These are phyloP conservation scores for Colostygia pectinataria DNA, from an alignment of 2,888 invertebrate species.

Conservation along the genomic window DNA sequence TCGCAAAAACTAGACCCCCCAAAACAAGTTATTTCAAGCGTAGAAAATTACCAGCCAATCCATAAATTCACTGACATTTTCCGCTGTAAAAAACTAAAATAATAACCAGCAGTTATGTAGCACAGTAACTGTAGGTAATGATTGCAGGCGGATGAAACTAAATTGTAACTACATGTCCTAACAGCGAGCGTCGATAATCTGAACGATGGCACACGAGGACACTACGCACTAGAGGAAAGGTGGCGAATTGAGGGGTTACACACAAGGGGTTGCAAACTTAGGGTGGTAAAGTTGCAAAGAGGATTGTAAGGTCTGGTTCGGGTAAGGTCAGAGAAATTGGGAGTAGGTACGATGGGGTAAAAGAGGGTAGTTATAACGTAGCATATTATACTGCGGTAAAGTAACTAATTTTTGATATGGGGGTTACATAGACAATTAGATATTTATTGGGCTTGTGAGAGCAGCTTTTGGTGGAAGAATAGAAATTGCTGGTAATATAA, in stretches of 20 bases:
- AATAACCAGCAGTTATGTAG: background rate
- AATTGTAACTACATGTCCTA: slow-evolving; percentile 14
- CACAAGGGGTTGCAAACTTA: slow-evolving; percentile 23
- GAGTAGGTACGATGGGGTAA: background rate
- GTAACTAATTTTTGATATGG: too few relatives aligned
- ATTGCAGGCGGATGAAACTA: slow-evolving; percentile 19
- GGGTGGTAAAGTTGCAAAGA: slow-evolving; percentile 11
- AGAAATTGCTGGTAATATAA: too few relatives aligned
- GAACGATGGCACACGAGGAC: slow-evolving; percentile 25
- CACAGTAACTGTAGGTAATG: background rate
- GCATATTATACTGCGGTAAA: too few relatives aligned
- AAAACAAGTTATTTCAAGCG: too few relatives aligned
- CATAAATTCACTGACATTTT: slow-evolving; percentile 1
- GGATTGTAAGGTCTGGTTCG: background rate
- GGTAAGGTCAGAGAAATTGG: background rate
- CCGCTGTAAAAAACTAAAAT: background rate
- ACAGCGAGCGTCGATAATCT: slow-evolving; percentile 25
- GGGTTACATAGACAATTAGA: too few relatives aligned
- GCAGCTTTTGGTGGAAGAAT: too few relatives aligned
- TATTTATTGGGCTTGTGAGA: too few relatives aligned
- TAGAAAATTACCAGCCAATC: background rate
- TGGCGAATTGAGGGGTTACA: slow-evolving; percentile 24
- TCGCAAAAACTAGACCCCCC: too few relatives aligned
- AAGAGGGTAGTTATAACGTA: too few relatives aligned
- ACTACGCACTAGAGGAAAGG: slow-evolving; percentile 32